Conservation (phyloP, 2,797 vertebrate species). For the Rhinoraja longicauda region DNA sequence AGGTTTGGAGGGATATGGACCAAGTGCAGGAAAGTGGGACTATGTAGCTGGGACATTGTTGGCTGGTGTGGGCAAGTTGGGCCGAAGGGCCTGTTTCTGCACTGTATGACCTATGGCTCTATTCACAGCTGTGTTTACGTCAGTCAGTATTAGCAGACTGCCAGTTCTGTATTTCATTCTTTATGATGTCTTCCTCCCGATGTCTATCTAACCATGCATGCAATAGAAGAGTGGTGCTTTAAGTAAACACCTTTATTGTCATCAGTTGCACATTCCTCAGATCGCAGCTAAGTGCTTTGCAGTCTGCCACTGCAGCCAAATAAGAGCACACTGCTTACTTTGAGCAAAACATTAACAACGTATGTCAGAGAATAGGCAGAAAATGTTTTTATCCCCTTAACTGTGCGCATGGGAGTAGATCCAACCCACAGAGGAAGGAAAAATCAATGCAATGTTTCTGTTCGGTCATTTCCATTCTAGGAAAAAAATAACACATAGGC, state of each 20-base stretch:
- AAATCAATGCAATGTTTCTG: conserved; percentile 44
- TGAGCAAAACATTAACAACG: conserved; percentile 52
- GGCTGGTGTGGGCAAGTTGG: too few species aligned
- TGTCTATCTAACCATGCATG: not conserved
- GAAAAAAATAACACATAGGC: conserved; percentile 45
- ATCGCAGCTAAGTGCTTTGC: conserved; percentile 48
- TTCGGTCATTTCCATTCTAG: conserved; percentile 50
- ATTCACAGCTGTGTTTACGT: not conserved
- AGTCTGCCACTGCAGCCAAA: conserved; percentile 55
- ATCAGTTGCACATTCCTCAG: conserved; percentile 53
- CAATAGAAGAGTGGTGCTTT: conserved; percentile 40
- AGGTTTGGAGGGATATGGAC: too few species aligned
- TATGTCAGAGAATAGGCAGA: conserved; percentile 48
- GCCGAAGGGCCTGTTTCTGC: too few species aligned
- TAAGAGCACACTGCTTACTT: conserved; percentile 52
- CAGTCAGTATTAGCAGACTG: too few species aligned
- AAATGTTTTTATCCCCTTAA: conserved; percentile 47
- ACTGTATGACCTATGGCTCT: too few species aligned
- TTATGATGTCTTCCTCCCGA: not conserved
- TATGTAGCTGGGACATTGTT: too few species aligned
- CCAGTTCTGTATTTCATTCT: not conserved
- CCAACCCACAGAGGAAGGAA: conserved; percentile 39
- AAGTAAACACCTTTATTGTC: conserved; percentile 47
- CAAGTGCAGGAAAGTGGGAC: too few species aligned
- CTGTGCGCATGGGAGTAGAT: conserved; percentile 43